A percentile compares a stretch with the other conserved stretches of the same genome.
These are phyloP conservation scores for Salmo trutta DNA, from an alignment of 2,797 vertebrate species.

Conservation along the genomic window DNA sequence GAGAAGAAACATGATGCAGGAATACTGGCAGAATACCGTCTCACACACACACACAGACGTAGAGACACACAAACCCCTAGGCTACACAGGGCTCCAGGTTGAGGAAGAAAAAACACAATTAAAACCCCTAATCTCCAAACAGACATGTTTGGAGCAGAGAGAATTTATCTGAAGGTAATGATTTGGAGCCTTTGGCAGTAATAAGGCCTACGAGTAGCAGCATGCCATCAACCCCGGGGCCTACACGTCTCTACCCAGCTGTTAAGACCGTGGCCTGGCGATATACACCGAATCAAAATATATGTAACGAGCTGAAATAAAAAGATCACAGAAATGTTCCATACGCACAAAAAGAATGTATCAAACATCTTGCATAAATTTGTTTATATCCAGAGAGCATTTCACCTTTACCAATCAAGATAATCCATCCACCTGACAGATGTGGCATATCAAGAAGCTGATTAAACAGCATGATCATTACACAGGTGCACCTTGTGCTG, in stretches of 20 bases:
- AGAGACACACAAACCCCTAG: background rate
- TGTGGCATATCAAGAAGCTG: too few relatives aligned
- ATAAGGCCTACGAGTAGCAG: slow-evolving; percentile 19
- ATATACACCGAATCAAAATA: background rate
- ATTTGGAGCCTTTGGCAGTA: slow-evolving; percentile 12
- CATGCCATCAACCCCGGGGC: background rate
- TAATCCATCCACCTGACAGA: too few relatives aligned
- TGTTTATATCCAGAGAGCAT: too few relatives aligned
- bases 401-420: too few relatives aligned
- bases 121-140: slow-evolving; percentile 15
- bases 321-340: too few relatives aligned
- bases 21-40: background rate
- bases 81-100: slow-evolving; percentile 8
- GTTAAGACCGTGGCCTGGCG: slow-evolving; percentile 29
- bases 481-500: too few relatives aligned
- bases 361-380: too few relatives aligned
- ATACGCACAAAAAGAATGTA: too few relatives aligned
- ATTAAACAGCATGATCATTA: too few relatives aligned
- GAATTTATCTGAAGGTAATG: slow-evolving; percentile 27
- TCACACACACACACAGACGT: background rate
- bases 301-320: too few relatives aligned
- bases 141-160: slow-evolving; percentile 16
- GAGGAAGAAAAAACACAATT: slow-evolving; percentile 23
- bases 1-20: background rate
- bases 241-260: slow-evolving; percentile 13